Conservation (phyloP, 2,113 vertebrate species). For the Phaetusa simplex region DNA sequence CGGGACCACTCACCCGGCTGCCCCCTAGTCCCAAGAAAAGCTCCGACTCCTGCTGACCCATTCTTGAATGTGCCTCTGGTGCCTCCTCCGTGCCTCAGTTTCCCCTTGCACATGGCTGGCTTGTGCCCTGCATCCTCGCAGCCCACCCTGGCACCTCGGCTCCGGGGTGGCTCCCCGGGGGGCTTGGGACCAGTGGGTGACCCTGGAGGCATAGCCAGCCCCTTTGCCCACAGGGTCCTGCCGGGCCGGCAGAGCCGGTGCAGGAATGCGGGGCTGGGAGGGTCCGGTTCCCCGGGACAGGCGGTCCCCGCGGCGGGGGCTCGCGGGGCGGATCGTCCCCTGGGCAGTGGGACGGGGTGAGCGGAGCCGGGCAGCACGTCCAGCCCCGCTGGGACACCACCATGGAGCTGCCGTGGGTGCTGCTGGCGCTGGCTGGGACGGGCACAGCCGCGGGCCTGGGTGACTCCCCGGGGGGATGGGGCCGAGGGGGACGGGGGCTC, state of each 20-base stretch:
- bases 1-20: rapidly evolving
- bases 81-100: not conserved
- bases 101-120: not conserved
- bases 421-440: not conserved
- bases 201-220: rapidly evolving
- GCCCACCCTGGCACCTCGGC: rapidly evolving
- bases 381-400: not conserved
- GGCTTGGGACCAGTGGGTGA: not conserved
- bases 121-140: not conserved
- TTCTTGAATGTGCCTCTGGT: rapidly evolving
- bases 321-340: not conserved
- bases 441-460: not conserved
- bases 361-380: not conserved
- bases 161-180: rapidly evolving
- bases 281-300: not conserved
- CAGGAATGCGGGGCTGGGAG: constrained; percentile 54
- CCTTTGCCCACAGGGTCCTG: not conserved
- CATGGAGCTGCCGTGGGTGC: constrained; percentile 8
- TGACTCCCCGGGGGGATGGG: not conserved
- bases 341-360: not conserved
- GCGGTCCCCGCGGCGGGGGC: not conserved
- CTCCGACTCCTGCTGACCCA: rapidly evolving
- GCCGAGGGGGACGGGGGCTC: not conserved
- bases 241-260: not conserved
- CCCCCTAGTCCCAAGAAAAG: rapidly evolving